Evolutionary conservation across 2,113 vertebrate species (phyloP).

Genomic region (Labeo catla): DNA sequence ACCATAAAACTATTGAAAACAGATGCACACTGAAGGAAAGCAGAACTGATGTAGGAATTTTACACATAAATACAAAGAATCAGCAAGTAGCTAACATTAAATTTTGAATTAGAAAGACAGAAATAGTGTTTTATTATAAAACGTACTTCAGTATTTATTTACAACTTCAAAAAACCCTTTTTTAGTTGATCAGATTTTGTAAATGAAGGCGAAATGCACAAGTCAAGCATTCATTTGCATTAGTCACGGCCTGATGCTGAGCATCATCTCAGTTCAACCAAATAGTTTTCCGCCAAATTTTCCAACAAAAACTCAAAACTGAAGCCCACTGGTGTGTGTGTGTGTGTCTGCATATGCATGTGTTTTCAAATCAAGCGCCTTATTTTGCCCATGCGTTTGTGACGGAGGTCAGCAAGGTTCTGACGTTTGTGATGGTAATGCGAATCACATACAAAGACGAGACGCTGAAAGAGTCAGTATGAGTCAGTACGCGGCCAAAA

Average conservation of each 20-base stretch:
- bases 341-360: slow-evolving; percentile 29
- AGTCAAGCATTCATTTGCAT: background rate
- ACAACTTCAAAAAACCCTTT: background rate
- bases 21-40: background rate
- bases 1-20: background rate
- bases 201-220: background rate
- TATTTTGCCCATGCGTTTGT: slow-evolving; percentile 29
- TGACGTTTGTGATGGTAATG: slow-evolving; percentile 82
- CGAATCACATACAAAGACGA: slow-evolving; percentile 76
- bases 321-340: background rate
- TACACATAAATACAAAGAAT: background rate
- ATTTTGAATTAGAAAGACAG: background rate
- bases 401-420: slow-evolving; percentile 70
- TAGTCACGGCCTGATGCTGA: background rate
- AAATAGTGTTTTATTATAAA: background rate
- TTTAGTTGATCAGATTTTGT: background rate
- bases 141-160: background rate
- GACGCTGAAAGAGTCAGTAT: slow-evolving; percentile 65
- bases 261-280: background rate
- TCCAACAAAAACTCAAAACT: background rate
- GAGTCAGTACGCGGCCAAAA: background rate
- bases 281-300: slow-evolving; percentile 6
- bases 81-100: background rate
- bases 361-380: background rate
- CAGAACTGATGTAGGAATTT: background rate